Evolutionary conservation across 2,888 invertebrate species (phyloP).

Genomic region (Lepidochitona cinerea): DNA sequence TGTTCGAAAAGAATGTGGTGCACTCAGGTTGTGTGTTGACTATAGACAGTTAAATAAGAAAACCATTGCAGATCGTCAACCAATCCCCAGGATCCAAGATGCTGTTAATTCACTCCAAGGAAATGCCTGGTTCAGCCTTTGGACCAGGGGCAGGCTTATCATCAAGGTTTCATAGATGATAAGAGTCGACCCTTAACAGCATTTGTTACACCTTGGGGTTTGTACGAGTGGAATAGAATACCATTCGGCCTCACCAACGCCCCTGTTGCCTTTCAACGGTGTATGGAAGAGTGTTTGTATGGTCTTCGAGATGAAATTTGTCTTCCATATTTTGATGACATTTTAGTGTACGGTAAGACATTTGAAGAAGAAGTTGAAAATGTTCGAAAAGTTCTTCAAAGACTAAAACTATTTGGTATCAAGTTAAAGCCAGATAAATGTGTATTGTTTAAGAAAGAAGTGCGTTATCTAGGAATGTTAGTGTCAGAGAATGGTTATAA

Average conservation of each 20-base stretch:
- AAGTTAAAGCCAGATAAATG: conserved; percentile 16
- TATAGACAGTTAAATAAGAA: conserved; percentile 6
- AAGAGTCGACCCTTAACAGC: background rate
- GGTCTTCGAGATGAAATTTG: conserved; percentile 1
- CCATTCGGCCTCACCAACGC: background rate
- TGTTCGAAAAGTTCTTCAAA: background rate
- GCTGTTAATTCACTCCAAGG: background rate
- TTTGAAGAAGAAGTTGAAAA: conserved; percentile 9
- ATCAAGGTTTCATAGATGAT: background rate
- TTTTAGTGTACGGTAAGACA: background rate
- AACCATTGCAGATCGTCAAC: background rate
- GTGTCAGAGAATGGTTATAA: conserved; percentile 7
- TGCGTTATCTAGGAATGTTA: conserved; percentile 16
- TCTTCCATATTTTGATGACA: conserved; percentile 4
- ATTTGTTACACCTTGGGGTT: conserved; percentile 3
- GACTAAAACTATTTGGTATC: background rate
- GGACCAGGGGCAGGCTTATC: conserved; percentile 3
- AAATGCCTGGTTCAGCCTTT: background rate
- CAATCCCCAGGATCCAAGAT: conserved; percentile 4
- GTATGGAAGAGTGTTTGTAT: background rate
- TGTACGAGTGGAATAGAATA: background rate
- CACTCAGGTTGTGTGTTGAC: conserved; percentile 6
- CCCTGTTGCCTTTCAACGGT: conserved; percentile 3
- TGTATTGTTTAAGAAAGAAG: conserved; percentile 7
- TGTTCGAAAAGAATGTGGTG: background rate